These are phyloP conservation scores for Dromas ardeola DNA, from an alignment of 2,113 vertebrate species.

Conservation along the genomic window DNA sequence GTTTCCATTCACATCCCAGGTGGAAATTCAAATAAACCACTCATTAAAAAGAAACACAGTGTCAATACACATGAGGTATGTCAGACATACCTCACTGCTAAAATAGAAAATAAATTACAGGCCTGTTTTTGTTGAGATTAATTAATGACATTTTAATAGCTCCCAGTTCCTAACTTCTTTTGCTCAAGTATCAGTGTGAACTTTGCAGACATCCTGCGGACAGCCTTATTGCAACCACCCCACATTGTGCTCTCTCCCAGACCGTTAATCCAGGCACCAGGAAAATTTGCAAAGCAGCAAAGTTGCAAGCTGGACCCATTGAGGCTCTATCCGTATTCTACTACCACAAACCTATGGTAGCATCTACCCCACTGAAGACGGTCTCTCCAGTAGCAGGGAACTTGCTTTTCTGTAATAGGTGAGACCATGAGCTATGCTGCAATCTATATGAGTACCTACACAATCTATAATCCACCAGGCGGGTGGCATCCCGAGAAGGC, in stretches of 20 bases:
- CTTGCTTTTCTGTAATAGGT: background rate
- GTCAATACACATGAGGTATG: background rate
- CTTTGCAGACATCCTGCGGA: background rate
- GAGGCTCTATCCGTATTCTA: fast-evolving
- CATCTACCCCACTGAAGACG: background rate
- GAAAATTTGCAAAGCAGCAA: background rate
- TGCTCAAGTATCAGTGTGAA: background rate
- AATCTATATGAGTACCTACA: background rate
- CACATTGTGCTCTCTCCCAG: too few relatives aligned
- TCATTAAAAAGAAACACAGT: background rate
- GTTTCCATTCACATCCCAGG: background rate
- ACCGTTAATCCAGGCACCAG: background rate
- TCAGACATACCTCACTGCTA: background rate
- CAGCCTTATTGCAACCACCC: background rate
- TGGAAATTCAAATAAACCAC: background rate
- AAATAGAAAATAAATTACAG: background rate
- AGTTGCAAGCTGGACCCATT: background rate
- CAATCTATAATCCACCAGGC: background rate
- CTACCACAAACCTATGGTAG: background rate
- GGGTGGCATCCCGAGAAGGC: background rate
- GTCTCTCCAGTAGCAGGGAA: background rate
- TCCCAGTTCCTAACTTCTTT: background rate
- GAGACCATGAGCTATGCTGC: background rate
- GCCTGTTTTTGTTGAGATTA: background rate
- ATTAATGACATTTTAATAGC: background rate